Evolutionary conservation across 2,797 vertebrate genomes (phyloP), one percentile per base, ranked within the genome.

Genomic region (Amblyraja radiata): DNA sequence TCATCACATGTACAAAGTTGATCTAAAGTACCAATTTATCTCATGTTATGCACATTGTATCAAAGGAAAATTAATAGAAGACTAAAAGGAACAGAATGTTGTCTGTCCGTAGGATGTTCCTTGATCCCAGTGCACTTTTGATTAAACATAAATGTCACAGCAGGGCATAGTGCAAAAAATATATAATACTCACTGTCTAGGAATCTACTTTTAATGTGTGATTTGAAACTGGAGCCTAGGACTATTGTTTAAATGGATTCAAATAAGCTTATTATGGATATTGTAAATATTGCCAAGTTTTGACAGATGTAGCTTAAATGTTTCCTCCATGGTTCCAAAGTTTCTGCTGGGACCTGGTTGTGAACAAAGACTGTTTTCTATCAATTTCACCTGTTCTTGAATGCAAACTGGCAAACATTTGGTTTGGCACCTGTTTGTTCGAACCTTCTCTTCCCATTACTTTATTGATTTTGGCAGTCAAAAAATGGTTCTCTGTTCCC

Each of bases 221-320:
- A 71, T 46, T 21, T 91, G 32, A 74, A 91, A 68, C 23, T 54
- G 39, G n/a, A 92, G 10, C 71, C 11, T 58, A 58, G 71, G 90
- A 92, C 11, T 39, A 76, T 73, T 92, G 71, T 92, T 92, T 92
- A 76, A 92, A 76, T 88, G 21, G 0, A 92, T 76, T 76, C 46
- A 73, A 92, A 74, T 92, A 92, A 92, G 46, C 90, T 28, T 74
- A 58, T 76, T 74, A 76, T 71, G 73, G 21, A 71, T 92, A 71
- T 91, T 74, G 90, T 54, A 92, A 54, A 76, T 28, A 92, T 92
- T 92, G 90, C 90, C 90, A 92, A 92, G 39, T 76, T 76, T 76
- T 92, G 90, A 92, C 90, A 92, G 90, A 92, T 92, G 71, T 74
- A 76, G 90, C 71, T 92, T 73, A 74, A 92, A 76, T 92, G 90